Percentiles rank a stretch among this genome's conserved stretches.
Evolutionary conservation across 2,888 invertebrate genomes (phyloP).

Genomic region (Drosophila pseudotalamancana): DNA sequence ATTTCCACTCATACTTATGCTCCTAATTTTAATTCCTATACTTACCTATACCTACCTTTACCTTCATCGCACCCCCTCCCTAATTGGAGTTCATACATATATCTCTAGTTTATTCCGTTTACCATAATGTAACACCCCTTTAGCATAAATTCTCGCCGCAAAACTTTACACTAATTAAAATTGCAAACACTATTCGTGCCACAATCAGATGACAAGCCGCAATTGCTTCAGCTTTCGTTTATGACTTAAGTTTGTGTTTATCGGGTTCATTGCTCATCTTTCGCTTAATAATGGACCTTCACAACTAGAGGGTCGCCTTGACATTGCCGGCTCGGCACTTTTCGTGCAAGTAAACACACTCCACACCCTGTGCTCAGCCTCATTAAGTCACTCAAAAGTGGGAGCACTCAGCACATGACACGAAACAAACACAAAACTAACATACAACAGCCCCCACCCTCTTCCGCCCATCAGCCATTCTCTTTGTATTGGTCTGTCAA

Average conservation of each 20-base stretch:
- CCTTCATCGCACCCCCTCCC: too few relatives aligned
- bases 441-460: not conserved
- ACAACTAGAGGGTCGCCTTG: constrained; percentile 40
- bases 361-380: constrained; percentile 25
- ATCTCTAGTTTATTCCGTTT: too few relatives aligned
- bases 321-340: constrained; percentile 43
- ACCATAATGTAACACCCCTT: too few relatives aligned
- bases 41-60: not conserved
- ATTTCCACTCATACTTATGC: too few relatives aligned
- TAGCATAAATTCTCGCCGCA: not conserved
- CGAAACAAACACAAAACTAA: constrained; percentile 47
- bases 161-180: not conserved
- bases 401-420: constrained; percentile 35
- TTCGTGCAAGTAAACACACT: constrained; percentile 18
- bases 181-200: not conserved
- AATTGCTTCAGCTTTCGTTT: not conserved
- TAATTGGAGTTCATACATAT: too few relatives aligned
- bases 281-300: constrained; percentile 27
- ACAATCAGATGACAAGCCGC: not conserved
- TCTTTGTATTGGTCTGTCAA: constrained; percentile 31
- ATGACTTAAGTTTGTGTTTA: constrained; percentile 7
- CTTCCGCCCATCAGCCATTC: not conserved
- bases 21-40: not conserved
- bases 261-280: constrained; percentile 29
- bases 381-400: constrained; percentile 46